These are phyloP conservation scores for Vireo altiloquus DNA, from an alignment of 2,113 vertebrate species.

Conservation along the genomic window DNA sequence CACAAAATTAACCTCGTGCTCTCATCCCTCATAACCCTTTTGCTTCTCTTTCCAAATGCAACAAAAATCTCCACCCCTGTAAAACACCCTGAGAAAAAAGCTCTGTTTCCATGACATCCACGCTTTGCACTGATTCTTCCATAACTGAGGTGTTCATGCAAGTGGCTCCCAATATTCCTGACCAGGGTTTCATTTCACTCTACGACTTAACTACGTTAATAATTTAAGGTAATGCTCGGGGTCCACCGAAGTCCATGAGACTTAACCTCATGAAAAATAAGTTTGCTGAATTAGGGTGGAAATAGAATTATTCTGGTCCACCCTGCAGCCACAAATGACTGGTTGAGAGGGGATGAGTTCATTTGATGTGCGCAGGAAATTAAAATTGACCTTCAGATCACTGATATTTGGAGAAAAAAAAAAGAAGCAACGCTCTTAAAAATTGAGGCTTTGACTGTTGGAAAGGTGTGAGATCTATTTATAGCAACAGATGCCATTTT, in stretches of 20 bases:
- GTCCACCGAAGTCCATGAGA: background rate
- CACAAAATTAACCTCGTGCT: background rate
- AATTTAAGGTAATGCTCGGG: background rate
- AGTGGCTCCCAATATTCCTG: background rate
- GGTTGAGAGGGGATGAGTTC: background rate
- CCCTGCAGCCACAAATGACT: background rate
- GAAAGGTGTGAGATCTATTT: background rate
- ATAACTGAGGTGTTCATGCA: accelerated
- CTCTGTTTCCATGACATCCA: background rate
- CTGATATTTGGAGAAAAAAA: background rate
- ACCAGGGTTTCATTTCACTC: background rate
- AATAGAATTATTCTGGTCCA: background rate
- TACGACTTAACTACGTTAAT: background rate
- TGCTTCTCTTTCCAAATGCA: background rate
- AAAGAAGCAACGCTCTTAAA: background rate
- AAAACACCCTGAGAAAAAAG: background rate
- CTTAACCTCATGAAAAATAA: background rate
- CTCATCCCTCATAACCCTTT: background rate
- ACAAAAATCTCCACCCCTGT: background rate
- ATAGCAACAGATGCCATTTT: background rate
- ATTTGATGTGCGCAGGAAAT: background rate
- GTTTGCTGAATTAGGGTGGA: background rate
- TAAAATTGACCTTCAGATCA: background rate
- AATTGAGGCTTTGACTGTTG: background rate
- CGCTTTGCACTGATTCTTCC: background rate